Evolutionary conservation across 2,888 invertebrate genomes (phyloP).

Genomic region (Nycteola revayana): DNA sequence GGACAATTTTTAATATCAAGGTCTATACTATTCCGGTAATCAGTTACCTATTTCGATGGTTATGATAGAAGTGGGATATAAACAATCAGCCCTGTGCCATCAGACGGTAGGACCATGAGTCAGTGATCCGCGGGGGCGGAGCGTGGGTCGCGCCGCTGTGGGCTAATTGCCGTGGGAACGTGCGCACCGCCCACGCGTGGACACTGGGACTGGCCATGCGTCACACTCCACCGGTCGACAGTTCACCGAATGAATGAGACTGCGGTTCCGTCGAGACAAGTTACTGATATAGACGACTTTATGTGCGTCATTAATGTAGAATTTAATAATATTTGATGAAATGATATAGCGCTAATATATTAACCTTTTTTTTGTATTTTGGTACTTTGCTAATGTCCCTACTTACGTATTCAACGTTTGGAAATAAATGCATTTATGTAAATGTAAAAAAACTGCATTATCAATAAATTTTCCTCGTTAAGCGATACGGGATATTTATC

Average conservation of each 20-base stretch:
- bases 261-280: constrained; percentile 13
- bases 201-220: constrained; percentile 31
- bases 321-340: not conserved
- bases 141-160: constrained; percentile 48
- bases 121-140: constrained; percentile 36
- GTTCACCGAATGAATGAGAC: constrained; percentile 17
- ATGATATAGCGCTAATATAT: no score
- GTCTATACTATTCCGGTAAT: no score
- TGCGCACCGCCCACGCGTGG: constrained; percentile 19
- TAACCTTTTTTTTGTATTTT: no score
- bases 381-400: no score
- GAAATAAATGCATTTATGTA: no score
- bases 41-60: no score
- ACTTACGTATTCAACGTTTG: no score
- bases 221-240: constrained; percentile 11
- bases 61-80: no score
- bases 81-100: constrained; percentile 41
- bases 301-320: not conserved
- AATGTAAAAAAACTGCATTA: no score
- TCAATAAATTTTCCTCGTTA: no score
- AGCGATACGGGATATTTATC: no score
- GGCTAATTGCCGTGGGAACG: constrained; percentile 75
- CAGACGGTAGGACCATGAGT: constrained; percentile 45
- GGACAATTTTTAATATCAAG: no score
- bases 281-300: constrained; percentile 8